phyloP scores from a whole-genome alignment of 2,888 invertebrate genomes.

The Chalcis sispes region DNA sequence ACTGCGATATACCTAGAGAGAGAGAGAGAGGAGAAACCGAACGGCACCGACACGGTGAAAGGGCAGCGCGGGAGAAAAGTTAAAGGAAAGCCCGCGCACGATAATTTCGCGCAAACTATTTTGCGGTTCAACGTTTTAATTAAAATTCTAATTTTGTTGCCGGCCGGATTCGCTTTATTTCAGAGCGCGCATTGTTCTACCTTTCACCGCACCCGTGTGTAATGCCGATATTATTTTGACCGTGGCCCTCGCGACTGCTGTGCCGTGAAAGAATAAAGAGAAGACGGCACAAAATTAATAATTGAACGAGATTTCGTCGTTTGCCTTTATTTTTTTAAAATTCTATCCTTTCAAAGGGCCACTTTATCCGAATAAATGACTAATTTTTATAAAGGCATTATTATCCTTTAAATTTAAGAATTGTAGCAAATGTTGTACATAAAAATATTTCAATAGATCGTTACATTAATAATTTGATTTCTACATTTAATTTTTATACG shows the following conservation, averaged over 20 bases:
- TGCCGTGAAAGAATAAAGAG: not conserved
- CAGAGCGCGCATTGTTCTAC: conserved; percentile 12
- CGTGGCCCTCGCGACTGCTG: not conserved
- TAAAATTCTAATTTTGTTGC: conserved; percentile 51
- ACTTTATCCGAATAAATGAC: too few relatives aligned
- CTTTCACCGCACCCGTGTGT: not conserved
- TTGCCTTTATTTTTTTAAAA: not conserved
- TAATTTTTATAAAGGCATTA: too few relatives aligned
- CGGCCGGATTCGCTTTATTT: conserved; percentile 25
- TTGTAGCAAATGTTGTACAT: too few relatives aligned
- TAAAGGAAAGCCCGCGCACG: too few relatives aligned
- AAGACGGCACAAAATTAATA: not conserved
- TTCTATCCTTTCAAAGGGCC: not conserved
- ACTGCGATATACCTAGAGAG: too few relatives aligned
- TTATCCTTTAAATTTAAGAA: too few relatives aligned
- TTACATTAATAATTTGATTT: too few relatives aligned
- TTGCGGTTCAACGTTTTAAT: conserved; percentile 53
- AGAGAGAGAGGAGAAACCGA: not conserved
- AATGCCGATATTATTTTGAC: conserved; percentile 5
- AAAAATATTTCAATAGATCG: too few relatives aligned
- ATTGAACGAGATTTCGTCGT: not conserved
- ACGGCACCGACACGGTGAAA: not conserved
- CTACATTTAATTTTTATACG: too few relatives aligned
- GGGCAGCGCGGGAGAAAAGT: not conserved
- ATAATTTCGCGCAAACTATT: conserved; percentile 49